phyloP scores from a whole-genome alignment of 2,888 invertebrate species.

The Drosophila falleni region DNA sequence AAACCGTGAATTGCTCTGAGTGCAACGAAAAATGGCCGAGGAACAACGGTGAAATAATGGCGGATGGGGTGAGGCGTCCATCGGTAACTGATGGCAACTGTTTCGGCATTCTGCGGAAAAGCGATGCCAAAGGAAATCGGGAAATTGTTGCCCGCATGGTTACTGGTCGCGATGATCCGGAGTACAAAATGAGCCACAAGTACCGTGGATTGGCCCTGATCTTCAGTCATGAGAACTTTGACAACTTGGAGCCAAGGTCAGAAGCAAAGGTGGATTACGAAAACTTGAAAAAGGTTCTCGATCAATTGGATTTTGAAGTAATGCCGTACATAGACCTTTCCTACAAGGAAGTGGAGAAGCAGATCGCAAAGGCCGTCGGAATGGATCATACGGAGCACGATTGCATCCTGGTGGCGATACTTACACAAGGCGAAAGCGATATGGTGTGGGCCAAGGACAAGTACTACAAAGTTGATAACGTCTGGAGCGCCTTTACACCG shows the following conservation, averaged over 20 bases:
- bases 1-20: neutral
- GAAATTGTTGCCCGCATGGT: neutral
- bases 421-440: slow-evolving; percentile 95
- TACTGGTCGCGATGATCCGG: slow-evolving; percentile 72
- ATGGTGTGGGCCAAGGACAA: slow-evolving; percentile 93
- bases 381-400: slow-evolving; percentile 92
- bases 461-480: slow-evolving; percentile 91
- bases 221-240: slow-evolving; percentile 95
- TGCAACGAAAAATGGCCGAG: neutral
- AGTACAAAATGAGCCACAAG: slow-evolving; percentile 94
- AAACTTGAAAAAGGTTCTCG: slow-evolving; percentile 88
- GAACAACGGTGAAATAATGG: neutral
- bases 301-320: slow-evolving; percentile 90
- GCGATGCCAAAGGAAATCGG: accelerated
- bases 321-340: slow-evolving; percentile 89
- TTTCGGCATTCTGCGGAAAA: neutral
- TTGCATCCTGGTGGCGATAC: slow-evolving; percentile 92
- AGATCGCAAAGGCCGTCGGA: slow-evolving; percentile 89
- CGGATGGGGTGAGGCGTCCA: neutral
- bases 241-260: slow-evolving; percentile 89
- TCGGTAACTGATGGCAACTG: slow-evolving; percentile 11
- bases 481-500: slow-evolving; percentile 92
- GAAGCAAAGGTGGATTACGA: slow-evolving; percentile 94
- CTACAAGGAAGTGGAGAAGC: slow-evolving; percentile 88
- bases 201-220: slow-evolving; percentile 93